Percentiles rank a stretch among this genome's conserved stretches.
phyloP scores from a whole-genome alignment of 2,888 invertebrate species.

The Masnerella sp. region DNA sequence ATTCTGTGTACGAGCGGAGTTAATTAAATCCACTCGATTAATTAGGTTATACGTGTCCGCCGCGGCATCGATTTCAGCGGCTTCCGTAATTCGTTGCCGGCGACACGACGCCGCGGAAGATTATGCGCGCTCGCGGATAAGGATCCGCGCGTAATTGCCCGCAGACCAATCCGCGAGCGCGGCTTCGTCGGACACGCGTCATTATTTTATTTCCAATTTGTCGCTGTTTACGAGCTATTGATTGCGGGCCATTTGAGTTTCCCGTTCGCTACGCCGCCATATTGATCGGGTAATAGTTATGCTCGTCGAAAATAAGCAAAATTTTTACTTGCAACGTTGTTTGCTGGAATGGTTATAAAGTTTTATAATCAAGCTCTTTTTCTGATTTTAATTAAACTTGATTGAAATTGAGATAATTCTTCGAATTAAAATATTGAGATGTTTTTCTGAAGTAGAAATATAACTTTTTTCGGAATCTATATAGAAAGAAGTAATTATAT shows the following conservation, averaged over 20 bases:
- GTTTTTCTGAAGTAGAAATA: too few species aligned
- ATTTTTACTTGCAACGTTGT: too few species aligned
- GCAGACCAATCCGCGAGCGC: neutral
- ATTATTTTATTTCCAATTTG: conserved; percentile 40
- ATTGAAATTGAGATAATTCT: too few species aligned
- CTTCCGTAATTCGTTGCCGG: conserved; percentile 39
- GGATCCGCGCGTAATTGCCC: conserved; percentile 35
- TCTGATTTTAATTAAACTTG: too few species aligned
- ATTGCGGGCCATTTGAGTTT: conserved; percentile 28
- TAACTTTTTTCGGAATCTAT: too few species aligned
- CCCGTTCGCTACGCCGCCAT: conserved; percentile 14
- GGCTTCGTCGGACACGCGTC: conserved; percentile 8
- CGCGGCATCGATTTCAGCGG: conserved; percentile 51
- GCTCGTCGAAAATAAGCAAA: too few species aligned
- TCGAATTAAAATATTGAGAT: too few species aligned
- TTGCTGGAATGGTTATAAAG: too few species aligned
- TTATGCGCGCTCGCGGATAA: conserved; percentile 38
- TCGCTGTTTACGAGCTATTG: conserved; percentile 25
- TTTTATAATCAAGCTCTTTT: too few species aligned
- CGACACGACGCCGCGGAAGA: conserved; percentile 49
- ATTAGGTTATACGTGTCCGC: conserved; percentile 71
- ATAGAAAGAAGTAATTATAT: too few species aligned
- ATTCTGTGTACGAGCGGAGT: conserved; percentile 61
- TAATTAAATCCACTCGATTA: conserved; percentile 74
- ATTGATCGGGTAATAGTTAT: conserved; percentile 41